Base-by-base conservation (phyloP, 2,797 vertebrate genomes). In the Microhierax caerulescens region DNA sequence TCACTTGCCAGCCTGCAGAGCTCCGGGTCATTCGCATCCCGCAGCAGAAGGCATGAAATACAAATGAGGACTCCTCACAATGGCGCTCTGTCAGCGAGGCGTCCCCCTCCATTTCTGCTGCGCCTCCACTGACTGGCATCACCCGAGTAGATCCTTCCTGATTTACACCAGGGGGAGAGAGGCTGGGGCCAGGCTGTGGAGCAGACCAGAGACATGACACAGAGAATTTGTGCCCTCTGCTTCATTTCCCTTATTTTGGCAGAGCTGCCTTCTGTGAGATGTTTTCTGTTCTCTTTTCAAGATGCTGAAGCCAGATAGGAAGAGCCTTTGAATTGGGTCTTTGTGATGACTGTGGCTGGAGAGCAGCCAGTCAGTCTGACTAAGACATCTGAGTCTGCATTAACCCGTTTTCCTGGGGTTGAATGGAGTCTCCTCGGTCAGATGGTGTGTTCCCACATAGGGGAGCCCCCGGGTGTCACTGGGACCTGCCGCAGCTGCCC, bases 281-380 rank as follows among this genome's bases (percentile, higher is more conserved):
- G 93, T 95, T 97, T 97, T 97, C 92, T 95, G 88, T 97, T 97
- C 88, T 93, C 93, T 92, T 18, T 53, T 60, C 72, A 57, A 95
- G 93, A 89, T 90, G 79, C 83, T 60, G 89, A 80, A 95, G 95
- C 92, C 95, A 95, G 90, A 95, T 92, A 96, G 88, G 87, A 97
- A 95, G 72, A 91, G 83, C 63, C 51, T 41, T 57, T 98, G 94
- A 98, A 97, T 97, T 1, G 61, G 37, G 84, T n/a, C 88, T 97
- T 97, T 98, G 97, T 98, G 88, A 74, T 83, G 87, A 57, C 88
- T 97, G 47, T 93, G 86, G 53, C 94, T 93, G 96, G 93, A 95
- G 50, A 10, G 30, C 76, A 54, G 93, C 97, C 96, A 97, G 94
- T 48, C 69, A 5, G 72, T 76, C 95, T 88, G 85, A 80, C 70